phyloP scores from a whole-genome alignment of 2,888 invertebrate species.

The Malthinus flaveolus region DNA sequence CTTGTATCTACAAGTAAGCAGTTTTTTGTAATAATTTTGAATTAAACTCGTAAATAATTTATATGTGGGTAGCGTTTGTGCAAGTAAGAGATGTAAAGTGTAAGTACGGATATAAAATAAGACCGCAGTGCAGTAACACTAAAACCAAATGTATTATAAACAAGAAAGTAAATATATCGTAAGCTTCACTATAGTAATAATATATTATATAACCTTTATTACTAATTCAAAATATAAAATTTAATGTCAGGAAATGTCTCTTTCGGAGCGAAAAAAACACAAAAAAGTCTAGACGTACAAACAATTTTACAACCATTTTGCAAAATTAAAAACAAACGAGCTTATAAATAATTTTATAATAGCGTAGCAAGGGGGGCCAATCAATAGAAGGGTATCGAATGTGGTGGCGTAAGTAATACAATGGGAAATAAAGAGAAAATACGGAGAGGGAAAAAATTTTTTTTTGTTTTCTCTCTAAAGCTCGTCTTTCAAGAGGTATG shows the following conservation, averaged over 20 bases:
- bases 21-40: no score
- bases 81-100: constrained; percentile 10
- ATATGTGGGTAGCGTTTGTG: neutral
- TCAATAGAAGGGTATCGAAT: constrained; percentile 15
- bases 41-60: no score
- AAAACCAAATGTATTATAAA: constrained; percentile 31
- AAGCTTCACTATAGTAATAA: constrained; percentile 22
- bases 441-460: neutral
- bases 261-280: no score
- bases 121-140: constrained; percentile 36
- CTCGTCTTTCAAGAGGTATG: constrained; percentile 26
- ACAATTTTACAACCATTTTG: constrained; percentile 3
- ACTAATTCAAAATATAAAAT: constrained; percentile 29
- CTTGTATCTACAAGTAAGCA: no score
- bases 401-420: neutral
- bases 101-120: constrained; percentile 32
- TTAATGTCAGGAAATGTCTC: constrained; percentile 20
- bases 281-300: constrained; percentile 23
- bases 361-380: constrained; percentile 13
- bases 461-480: constrained; percentile 20
- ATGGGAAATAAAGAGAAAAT: constrained; percentile 3
- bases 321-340: constrained; percentile 9
- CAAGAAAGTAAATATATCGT: constrained; percentile 30
- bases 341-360: constrained; percentile 15
- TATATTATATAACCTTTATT: constrained; percentile 28